Base-by-base conservation (phyloP, 2,113 vertebrate species). In the Hepsetus odoe region DNA sequence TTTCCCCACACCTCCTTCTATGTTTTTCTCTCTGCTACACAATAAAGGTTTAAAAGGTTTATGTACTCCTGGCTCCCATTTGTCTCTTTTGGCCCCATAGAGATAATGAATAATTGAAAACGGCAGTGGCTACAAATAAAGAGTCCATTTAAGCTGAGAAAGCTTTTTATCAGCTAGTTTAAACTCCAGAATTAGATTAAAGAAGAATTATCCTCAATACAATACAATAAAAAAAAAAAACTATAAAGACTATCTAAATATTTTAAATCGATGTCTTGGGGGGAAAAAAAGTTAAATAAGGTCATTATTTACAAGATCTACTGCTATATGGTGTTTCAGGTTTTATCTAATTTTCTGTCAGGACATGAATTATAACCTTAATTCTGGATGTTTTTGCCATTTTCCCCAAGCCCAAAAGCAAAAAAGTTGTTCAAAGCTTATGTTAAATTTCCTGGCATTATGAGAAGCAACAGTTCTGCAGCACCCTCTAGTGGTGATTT, bases 21-120 rank as follows among this genome's bases (percentile, higher is more conserved):
- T 68, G 42, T 20, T 33, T n/a, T 13, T 46, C 40, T 55, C 51
- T 73, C 35, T 79, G 24, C 74, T 72, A 68, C 53, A 46, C 58
- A 77, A 73, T 82, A 64, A 83, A 76, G 76, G 18, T 66, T 82
- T 83, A 67, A 85, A 80, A n/a, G n/a, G n/a, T n/a, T n/a, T 40
- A 83, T 73, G 73, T 72, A 55, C 73, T 62, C 35, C 73, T 65
- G 75, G 56, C 65, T 70, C 73, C 76, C 68, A 68, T 83, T 76
- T 77, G 51, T 26, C 53, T 62, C 73, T 77, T 68, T 67, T 44
- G 61, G 16, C 73, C 61, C 40, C 51, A 59, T 61, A 58, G 77
- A 67, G 49, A 32, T 73, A 74, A 73, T 83, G 4, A 80, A 83
- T 83, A 77, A 83, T 80, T 83, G 40, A 83, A 26, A 68, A n/a